Evolutionary conservation across 2,113 vertebrate genomes (phyloP), one percentile per base, ranked within the genome.

Genomic region (Hystrix brachyura): DNA sequence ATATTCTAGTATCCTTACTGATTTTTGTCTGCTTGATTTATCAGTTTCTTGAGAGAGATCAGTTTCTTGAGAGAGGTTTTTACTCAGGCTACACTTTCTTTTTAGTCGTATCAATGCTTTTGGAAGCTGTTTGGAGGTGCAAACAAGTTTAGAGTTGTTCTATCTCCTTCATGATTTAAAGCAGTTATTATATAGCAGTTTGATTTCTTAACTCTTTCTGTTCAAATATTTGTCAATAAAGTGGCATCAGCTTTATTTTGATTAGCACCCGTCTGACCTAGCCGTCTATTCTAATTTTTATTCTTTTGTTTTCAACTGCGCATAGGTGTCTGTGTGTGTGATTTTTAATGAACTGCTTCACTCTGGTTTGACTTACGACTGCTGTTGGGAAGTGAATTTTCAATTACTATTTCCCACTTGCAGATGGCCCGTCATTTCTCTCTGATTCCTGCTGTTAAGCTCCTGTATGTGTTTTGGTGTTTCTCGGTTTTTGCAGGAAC

Each of bases 291-390:
- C 17, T 62, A 85, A 32, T 51, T 65, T 85, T 65, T 80, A n/a
- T 64, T 79, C 43, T 51, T 71, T 84, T n/a, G 7, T 62, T 93
- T 67, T 65, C 48, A 57, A 80, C 32, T 23, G 5, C 43, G 64
- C 32, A 23, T 14, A 32, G 21, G 62, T 14, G 48, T n/a, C 29
- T 53, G 18, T 23, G 46, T 72, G 53, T 34, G 34, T 95, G 60
- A 48, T 62, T 78, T 80, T 79, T 74, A 72, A 94, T 74, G 53
- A 62, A 67, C 67, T 74, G 43, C 53, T 96, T 91, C 83, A n/a
- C 71, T 53, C 27, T 60, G 48, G 34, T 88, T 87, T 59, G 48
- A 69, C 46, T 87, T 84, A 84, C 29, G 46, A 9, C 80, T 64
- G 46, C 80, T 89, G 4, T 9, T 53, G 62, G 57, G 46, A 86